Conservation (phyloP, 2,113 vertebrate genomes). For the Ceratotherium simum region DNA sequence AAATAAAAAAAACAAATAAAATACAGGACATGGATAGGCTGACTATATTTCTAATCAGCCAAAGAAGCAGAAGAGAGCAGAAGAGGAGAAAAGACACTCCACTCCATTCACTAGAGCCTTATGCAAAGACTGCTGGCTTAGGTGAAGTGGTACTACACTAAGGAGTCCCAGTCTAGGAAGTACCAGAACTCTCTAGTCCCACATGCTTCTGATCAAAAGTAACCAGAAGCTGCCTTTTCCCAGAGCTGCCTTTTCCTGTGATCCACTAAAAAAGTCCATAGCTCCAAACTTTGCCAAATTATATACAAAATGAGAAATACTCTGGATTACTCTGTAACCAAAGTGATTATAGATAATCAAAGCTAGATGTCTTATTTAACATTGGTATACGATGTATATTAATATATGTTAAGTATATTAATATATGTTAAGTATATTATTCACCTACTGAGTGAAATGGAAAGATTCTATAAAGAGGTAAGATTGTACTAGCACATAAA, state of each 20-base stretch:
- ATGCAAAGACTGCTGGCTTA: background rate
- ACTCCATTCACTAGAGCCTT: background rate
- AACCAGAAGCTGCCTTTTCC: background rate
- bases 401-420: background rate
- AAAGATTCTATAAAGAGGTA: background rate
- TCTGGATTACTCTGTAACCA: slow-evolving; percentile 6
- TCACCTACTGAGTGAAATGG: background rate
- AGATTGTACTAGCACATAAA: background rate
- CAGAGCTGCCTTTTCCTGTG: too few species aligned
- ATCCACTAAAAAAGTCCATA: background rate
- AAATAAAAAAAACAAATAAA: slow-evolving; percentile 19
- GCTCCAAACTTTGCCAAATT: background rate
- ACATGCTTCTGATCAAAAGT: background rate
- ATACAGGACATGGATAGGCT: background rate
- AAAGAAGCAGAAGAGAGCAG: background rate
- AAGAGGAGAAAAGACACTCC: background rate
- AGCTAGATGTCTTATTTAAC: background rate
- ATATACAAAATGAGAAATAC: background rate
- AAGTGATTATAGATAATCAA: background rate
- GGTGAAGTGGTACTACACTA: accelerated
- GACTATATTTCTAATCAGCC: background rate
- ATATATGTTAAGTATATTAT: background rate
- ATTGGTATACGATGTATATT: background rate
- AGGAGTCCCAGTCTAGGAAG: too few species aligned
- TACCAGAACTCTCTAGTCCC: background rate